Evolutionary conservation across 2,797 vertebrate genomes (phyloP), one percentile per base, ranked within the genome.

Genomic region (Labeo calbasu): DNA sequence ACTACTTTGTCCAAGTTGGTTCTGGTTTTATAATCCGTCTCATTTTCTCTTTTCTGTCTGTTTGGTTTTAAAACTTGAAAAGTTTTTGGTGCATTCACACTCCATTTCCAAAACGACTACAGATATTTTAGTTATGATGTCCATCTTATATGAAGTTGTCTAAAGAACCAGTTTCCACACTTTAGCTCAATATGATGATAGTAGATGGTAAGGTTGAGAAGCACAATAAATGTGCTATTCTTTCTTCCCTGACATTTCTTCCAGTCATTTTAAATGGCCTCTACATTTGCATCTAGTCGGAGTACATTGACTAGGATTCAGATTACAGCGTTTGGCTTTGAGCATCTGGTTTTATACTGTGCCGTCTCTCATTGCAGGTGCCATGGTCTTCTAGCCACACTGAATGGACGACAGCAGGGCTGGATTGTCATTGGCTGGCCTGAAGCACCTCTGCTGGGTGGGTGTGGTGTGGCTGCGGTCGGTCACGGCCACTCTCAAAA

Each of bases 291-390:
- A 77, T 77, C 5, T 50, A 50, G 32, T 63, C 19, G 46, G 14
- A 25, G 53, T 46, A 53, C 51, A 68, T 25, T 70, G 32, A 5
- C 59, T 68, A 46, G 7, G 48, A 14, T 59, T 83, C 76, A 65
- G 69, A 71, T 78, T 77, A 69, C 73, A 77, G 23, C 15, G 36
- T 55, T 15, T 83, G 82, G n/a, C 72, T 77, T 69, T 28, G 63
- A 77, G 23, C 21, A 43, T 77, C 36, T 83, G 73, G 51, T 77
- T 83, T 83, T 36, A 83, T 50, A 17, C n/a, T 46, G 43, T 77
- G 14, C 23, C 36, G 6, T 81, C 82, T 86, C 53, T 84, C 71
- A 32, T 77, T 84, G 65, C 86, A 87, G 86, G 82, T 84, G 79
- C 32, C 70, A 46, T 65, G 71, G 55, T 59, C 72, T 48, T 57